These are phyloP conservation scores for Ascaphus truei DNA, from an alignment of 2,113 vertebrate genomes.

Conservation along the genomic window DNA sequence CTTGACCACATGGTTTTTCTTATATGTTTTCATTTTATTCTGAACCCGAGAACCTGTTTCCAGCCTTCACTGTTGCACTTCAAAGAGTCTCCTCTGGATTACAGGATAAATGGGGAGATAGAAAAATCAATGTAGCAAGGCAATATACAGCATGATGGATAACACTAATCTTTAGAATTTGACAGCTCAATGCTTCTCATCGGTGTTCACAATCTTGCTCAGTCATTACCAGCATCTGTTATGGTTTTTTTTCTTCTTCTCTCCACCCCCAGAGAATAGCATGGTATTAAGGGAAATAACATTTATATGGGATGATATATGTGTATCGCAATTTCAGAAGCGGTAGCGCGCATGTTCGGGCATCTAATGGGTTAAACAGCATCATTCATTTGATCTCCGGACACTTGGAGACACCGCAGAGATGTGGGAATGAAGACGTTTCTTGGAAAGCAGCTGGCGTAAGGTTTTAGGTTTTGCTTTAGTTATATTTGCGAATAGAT, in stretches of 20 bases:
- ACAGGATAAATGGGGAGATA: conserved; percentile 5
- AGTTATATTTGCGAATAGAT: no score
- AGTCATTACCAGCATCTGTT: not conserved
- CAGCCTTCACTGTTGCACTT: not conserved
- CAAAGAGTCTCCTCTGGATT: conserved; percentile 12
- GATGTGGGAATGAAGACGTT: no score
- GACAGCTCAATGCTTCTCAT: not conserved
- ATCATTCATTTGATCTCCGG: no score
- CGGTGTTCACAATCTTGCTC: not conserved
- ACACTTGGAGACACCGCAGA: no score
- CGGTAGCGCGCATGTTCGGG: no score
- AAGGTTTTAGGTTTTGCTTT: no score
- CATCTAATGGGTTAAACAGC: no score
- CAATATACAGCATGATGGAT: not conserved
- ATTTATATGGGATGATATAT: no score
- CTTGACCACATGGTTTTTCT: not conserved
- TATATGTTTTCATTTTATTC: conserved; percentile 12
- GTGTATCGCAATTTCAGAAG: no score
- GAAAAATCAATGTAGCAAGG: conserved; percentile 10
- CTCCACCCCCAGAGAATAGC: not conserved
- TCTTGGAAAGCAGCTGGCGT: no score
- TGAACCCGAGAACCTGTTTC: conserved; percentile 20
- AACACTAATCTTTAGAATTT: conserved; percentile 4
- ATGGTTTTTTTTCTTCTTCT: no score
- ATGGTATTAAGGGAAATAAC: not conserved